A percentile compares a stretch with the other conserved stretches of the same genome.
These are phyloP conservation scores for Sinhomidia bicolor DNA, from an alignment of 2,888 invertebrate species.

Conservation along the genomic window DNA sequence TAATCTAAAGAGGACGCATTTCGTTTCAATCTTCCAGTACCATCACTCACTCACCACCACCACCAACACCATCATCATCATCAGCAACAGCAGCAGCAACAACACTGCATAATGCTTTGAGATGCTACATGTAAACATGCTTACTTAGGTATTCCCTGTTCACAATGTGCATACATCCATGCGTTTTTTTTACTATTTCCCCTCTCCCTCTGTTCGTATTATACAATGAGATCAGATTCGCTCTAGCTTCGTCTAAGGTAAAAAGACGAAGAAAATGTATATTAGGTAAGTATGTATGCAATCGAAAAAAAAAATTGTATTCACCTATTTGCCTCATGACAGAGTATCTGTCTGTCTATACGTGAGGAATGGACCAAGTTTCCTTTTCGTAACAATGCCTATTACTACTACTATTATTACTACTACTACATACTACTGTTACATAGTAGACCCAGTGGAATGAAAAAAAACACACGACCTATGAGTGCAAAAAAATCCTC, in stretches of 20 bases:
- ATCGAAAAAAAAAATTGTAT: background rate
- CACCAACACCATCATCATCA: background rate
- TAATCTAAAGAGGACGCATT: slow-evolving; percentile 59
- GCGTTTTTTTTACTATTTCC: background rate
- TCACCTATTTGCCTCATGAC: background rate
- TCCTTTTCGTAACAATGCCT: background rate
- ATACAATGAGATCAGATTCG: background rate
- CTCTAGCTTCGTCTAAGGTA: background rate
- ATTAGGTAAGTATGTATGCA: too few relatives aligned
- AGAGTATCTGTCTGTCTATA: background rate
- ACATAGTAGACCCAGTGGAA: background rate
- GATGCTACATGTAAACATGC: slow-evolving; percentile 37
- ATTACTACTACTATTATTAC: too few relatives aligned
- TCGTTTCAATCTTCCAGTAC: slow-evolving; percentile 56
- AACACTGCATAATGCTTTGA: background rate
- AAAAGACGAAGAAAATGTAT: slow-evolving; percentile 30
- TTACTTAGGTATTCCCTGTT: slow-evolving; percentile 9
- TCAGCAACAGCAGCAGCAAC: slow-evolving; percentile 32
- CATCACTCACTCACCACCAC: slow-evolving; percentile 28
- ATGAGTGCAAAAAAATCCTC: slow-evolving; percentile 48
- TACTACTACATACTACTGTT: too few relatives aligned
- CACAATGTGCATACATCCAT: background rate
- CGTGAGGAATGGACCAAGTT: background rate
- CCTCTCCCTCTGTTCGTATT: background rate
- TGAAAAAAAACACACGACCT: background rate